Evolutionary conservation across 2,113 vertebrate species (phyloP), one percentile per base, ranked within the genome.

Genomic region (Antechinus stuartii): DNA sequence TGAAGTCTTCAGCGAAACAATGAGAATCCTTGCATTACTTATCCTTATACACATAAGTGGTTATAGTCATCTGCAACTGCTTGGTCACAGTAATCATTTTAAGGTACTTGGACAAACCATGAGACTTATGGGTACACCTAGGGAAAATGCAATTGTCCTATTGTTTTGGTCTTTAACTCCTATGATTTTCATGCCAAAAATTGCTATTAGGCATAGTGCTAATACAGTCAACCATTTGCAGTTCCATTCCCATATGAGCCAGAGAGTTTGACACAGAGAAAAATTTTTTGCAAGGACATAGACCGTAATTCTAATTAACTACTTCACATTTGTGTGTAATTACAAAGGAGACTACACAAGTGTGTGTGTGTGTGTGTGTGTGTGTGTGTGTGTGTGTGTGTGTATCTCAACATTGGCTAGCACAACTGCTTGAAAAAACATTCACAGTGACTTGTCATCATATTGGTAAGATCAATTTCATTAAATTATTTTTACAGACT

Each of bases 101-200:
- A 93, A 19, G 57, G 90, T 92, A 94, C 89, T 93, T 53, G 84
- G 2, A 90, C 92, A 94, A 96, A 91, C 54, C 47, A 68, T 91
- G 90, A 94, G 93, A 55, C 30, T 96, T 90, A 92, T 90, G 89
- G 68, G 61, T 61, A 76, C 23, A 61, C 46, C 47, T 19, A 42
- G 84, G 53, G 24, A 30, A 95, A 47, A 94, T 76, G 92, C 91
- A 61, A 30, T 8, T 52, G 92, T 46, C 19, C 68, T 30, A 8
- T 26, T 95, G n/a, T 91, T 96, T 96, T 92, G 54, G 25, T 55
- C 24, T 91, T 95, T 95, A 95, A 92, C 4, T 61, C 92, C 42
- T n/a, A 22, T 84, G 35, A 84, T 42, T 84, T 23, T 84, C 68
- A 84, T 84, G 68, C 68, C 68, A 84, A 84, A 42, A 54, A 30